These are phyloP conservation scores for Etheostoma spectabile DNA, from an alignment of 2,113 vertebrate species.

Conservation along the genomic window DNA sequence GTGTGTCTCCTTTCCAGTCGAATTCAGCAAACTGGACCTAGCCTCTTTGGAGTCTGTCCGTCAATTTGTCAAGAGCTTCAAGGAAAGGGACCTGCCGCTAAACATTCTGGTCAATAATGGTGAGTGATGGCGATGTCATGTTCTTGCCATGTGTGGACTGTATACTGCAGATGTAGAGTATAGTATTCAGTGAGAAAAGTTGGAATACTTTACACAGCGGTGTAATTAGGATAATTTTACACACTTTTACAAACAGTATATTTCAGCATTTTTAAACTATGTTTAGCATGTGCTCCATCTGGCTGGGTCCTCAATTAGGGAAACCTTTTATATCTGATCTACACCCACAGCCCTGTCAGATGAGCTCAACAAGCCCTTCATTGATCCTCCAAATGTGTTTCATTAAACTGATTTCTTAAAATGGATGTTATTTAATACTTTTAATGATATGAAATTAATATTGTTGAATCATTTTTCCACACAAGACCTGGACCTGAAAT, in stretches of 20 bases:
- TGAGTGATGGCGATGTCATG: constrained; percentile 75
- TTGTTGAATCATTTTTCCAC: neutral
- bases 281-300: neutral
- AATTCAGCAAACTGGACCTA: constrained; percentile 89
- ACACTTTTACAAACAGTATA: neutral
- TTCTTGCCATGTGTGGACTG: neutral
- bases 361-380: neutral
- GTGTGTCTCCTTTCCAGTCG: constrained; percentile 81
- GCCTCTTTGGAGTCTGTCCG: constrained; percentile 88
- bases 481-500: neutral
- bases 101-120: constrained; percentile 93
- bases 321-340: neutral
- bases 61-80: constrained; percentile 87
- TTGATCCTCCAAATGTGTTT: neutral
- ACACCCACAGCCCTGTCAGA: too few species aligned
- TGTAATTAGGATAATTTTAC: constrained; percentile 6
- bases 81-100: constrained; percentile 83
- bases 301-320: too few species aligned
- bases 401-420: neutral
- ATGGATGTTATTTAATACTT: neutral
- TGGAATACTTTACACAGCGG: constrained; percentile 9
- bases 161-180: neutral
- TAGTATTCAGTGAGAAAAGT: neutral
- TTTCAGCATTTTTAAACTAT: neutral
- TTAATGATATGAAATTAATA: neutral